phyloP scores from a whole-genome alignment of 2,797 vertebrate species.

The Scyliorhinus canicula region DNA sequence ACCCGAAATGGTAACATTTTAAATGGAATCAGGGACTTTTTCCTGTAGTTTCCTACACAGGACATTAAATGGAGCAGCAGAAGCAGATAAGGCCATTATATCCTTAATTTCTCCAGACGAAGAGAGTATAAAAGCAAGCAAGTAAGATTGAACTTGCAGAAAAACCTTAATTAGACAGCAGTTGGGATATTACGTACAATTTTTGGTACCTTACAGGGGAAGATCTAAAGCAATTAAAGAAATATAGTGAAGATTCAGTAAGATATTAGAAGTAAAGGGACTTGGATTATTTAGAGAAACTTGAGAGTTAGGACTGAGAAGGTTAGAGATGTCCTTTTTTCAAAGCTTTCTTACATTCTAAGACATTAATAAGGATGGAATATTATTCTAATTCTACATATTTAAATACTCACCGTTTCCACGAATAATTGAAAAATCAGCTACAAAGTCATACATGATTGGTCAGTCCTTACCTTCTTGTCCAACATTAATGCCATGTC shows the following conservation, averaged over 20 bases:
- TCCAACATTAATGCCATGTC: constrained; percentile 72
- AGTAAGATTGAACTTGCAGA: background rate
- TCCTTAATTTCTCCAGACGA: background rate
- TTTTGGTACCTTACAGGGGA: background rate
- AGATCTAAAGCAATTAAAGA: background rate
- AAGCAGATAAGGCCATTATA: background rate
- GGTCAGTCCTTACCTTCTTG: constrained; percentile 72
- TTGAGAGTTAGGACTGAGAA: background rate
- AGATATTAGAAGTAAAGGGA: background rate
- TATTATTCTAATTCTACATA: background rate
- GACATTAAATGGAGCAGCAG: background rate
- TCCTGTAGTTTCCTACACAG: background rate
- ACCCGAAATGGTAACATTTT: background rate
- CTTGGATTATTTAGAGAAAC: background rate
- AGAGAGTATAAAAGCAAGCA: background rate
- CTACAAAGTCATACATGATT: background rate
- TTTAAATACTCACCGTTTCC: background rate
- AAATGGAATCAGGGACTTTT: background rate
- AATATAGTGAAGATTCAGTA: background rate
- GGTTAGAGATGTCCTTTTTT: background rate
- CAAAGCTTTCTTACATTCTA: background rate
- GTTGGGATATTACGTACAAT: background rate
- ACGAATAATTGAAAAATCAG: background rate
- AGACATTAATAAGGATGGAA: background rate
- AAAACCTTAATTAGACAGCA: background rate